A percentile compares a stretch with the other conserved stretches of the same genome.
phyloP scores from a whole-genome alignment of 2,888 invertebrate species.

The Psococerastis gibbosa region DNA sequence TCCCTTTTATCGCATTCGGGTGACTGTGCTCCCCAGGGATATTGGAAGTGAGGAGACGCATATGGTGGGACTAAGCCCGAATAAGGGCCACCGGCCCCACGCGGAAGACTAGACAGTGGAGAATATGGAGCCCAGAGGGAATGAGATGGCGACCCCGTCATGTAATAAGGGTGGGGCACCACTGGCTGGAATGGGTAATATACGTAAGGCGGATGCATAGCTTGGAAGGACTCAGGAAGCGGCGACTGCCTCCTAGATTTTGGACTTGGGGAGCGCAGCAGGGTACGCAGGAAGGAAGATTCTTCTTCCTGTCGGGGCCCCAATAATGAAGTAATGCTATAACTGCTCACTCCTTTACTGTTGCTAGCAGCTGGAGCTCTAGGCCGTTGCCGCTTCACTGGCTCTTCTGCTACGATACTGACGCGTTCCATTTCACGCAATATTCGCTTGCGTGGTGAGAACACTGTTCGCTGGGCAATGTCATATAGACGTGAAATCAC shows the following conservation, averaged over 20 bases:
- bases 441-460: conserved; percentile 67
- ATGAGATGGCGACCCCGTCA: conserved; percentile 12
- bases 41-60: conserved; percentile 29
- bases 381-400: conserved; percentile 27
- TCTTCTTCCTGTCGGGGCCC: conserved; percentile 33
- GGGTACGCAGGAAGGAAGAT: conserved; percentile 22
- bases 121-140: conserved; percentile 19
- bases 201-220: conserved; percentile 12
- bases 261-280: conserved; percentile 26
- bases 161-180: conserved; percentile 12
- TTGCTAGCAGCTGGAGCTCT: conserved; percentile 24
- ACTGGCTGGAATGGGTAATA: conserved; percentile 8
- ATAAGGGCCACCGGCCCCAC: conserved; percentile 21
- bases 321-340: conserved; percentile 69
- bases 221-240: conserved; percentile 20
- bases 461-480: conserved; percentile 30
- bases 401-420: conserved; percentile 47
- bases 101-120: conserved; percentile 23
- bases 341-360: conserved; percentile 36
- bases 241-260: conserved; percentile 22
- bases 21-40: conserved; percentile 27
- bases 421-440: conserved; percentile 64
- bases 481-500: conserved; percentile 20
- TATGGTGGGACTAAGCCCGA: conserved; percentile 23
- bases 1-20: conserved; percentile 34